Evolutionary conservation across 2,113 vertebrate genomes (phyloP).

Genomic region (Phalacrocorax brasilianus): DNA sequence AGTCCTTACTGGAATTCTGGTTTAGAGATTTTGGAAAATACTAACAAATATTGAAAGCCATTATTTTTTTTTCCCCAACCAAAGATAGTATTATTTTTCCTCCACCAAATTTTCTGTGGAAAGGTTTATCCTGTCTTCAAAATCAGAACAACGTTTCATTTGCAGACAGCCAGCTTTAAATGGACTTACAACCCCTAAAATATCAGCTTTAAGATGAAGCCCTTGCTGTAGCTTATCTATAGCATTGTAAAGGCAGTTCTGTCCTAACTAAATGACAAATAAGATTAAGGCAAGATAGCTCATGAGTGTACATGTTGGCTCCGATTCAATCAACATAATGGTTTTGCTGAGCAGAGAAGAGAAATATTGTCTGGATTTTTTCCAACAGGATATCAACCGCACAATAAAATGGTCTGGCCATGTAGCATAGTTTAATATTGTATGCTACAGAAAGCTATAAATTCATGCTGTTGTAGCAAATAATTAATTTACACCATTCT

Average conservation of each 20-base stretch:
- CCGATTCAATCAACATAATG: not conserved
- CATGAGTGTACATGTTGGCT: not conserved
- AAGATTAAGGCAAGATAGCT: not conserved
- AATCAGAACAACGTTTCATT: not conserved
- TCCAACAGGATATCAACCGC: not conserved
- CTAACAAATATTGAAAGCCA: not conserved
- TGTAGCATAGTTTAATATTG: not conserved
- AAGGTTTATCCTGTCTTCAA: not conserved
- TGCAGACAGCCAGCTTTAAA: not conserved
- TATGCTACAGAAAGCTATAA: not conserved
- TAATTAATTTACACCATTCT: not conserved
- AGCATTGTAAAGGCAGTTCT: not conserved
- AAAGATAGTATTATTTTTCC: not conserved
- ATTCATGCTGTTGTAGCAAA: not conserved
- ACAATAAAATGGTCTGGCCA: not conserved
- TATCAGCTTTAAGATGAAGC: not conserved
- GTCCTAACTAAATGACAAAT: not conserved
- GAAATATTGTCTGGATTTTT: conserved; percentile 17
- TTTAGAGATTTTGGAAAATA: not conserved
- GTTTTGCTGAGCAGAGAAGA: conserved; percentile 25
- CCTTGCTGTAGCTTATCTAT: not conserved
- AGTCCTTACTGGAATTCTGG: not conserved
- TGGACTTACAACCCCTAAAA: not conserved
- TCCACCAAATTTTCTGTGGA: not conserved
- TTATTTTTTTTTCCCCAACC: not conserved